Evolutionary conservation across 2,888 invertebrate genomes (phyloP).

Genomic region (Philereme vetulata): DNA sequence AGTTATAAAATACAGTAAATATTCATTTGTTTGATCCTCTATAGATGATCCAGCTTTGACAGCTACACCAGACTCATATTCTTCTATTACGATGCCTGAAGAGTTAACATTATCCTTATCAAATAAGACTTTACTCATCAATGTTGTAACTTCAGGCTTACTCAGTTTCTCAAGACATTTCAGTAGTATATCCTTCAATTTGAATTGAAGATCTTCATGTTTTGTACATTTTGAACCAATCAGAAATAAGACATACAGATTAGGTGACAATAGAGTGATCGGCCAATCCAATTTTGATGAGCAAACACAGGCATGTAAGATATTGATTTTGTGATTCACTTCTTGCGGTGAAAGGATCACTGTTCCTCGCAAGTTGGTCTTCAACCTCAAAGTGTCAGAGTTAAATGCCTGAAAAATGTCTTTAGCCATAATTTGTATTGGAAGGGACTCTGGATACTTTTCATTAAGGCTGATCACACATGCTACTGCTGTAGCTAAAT

Average conservation of each 20-base stretch:
- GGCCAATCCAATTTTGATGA: slow-evolving; percentile 61
- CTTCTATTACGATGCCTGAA: slow-evolving; percentile 52
- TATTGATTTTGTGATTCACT: slow-evolving; percentile 62
- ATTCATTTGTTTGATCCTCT: slow-evolving; percentile 49
- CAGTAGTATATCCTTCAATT: slow-evolving; percentile 63
- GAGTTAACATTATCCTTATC: slow-evolving; percentile 40
- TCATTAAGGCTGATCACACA: slow-evolving; percentile 82
- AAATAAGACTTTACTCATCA: slow-evolving; percentile 57
- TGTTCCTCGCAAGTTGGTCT: slow-evolving; percentile 60
- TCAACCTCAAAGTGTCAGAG: slow-evolving; percentile 47
- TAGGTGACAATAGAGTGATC: slow-evolving; percentile 58
- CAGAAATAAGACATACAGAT: slow-evolving; percentile 71
- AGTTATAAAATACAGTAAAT: slow-evolving; percentile 58
- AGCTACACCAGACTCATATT: slow-evolving; percentile 67
- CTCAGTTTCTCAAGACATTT: slow-evolving; percentile 59
- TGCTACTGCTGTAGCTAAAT: slow-evolving; percentile 77
- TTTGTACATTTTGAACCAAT: slow-evolving; percentile 65
- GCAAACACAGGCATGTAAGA: slow-evolving; percentile 64
- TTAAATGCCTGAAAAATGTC: slow-evolving; percentile 60
- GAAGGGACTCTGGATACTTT: slow-evolving; percentile 69
- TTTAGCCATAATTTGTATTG: slow-evolving; percentile 54
- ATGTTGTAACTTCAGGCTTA: slow-evolving; percentile 44
- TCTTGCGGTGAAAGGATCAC: slow-evolving; percentile 65
- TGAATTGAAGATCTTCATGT: slow-evolving; percentile 56
- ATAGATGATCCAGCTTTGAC: slow-evolving; percentile 54